Base-by-base conservation (phyloP, 2,797 vertebrate species). In the Sus cebifrons region DNA sequence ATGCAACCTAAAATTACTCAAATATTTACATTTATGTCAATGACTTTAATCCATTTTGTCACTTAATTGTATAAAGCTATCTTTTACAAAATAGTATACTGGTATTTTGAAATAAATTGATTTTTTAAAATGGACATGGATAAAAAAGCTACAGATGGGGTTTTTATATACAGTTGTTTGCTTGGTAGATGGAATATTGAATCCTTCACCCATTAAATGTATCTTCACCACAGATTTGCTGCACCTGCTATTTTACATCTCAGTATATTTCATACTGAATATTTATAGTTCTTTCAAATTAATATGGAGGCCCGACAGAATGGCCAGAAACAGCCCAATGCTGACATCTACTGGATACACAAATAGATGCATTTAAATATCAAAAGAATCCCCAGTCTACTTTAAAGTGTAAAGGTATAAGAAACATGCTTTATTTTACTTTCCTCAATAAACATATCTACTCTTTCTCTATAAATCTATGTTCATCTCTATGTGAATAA, bases 131-230 rank as follows among this genome's bases (percentile, higher is more conserved):
- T 98, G 96, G 96, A 97, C 97, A 94, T 92, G 86, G 93, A 94
- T 97, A 96, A 97, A 98, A 97, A 98, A 98, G 97, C 98, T 98
- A 97, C 98, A 98, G 98, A 98, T 98, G 98, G 98, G 97, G 94
- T 95, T 98, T 98, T 96, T 98, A 95, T 94, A 74, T 96, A 49
- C 98, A 97, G 97, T 96, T 98, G 96, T 98, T 98, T 68, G 95
- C 98, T 98, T 95, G 74, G 90, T 97, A 96, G 96, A 98, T 94
- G 67, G 98, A 97, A 98, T 97, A 97, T 96, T 98, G 98, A 98
- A 97, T 97, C 98, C 96, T 93, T 97, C 98, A 89, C 92, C 97
- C 97, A 95, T 84, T 97, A 98, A 98, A 83, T 73, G 73, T 92
- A 93, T 92, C 97, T 97, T 98, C 89, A 74, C 97, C 97, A 98